phyloP scores from a whole-genome alignment of 2,888 invertebrate species.

The Cephus pulcher region DNA sequence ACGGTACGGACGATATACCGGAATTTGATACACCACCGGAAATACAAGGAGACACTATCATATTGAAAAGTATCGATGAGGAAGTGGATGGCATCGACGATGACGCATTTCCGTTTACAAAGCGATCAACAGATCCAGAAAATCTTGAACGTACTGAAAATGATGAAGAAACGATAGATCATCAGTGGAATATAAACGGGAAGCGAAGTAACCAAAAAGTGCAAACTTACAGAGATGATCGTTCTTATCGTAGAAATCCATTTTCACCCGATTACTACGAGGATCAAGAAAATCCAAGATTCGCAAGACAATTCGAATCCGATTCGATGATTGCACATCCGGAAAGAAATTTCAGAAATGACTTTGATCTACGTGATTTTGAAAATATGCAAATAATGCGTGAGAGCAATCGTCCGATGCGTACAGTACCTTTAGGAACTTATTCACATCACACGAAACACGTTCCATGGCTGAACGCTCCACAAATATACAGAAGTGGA shows the following conservation, averaged over 20 bases:
- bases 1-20: slow-evolving; percentile 25
- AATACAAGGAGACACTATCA: slow-evolving; percentile 16
- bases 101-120: not conserved
- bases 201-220: not conserved
- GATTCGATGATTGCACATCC: not conserved
- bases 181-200: not conserved
- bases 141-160: not conserved
- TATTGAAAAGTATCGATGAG: not conserved
- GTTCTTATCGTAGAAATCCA: not conserved
- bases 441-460: not conserved
- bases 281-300: not conserved
- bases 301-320: not conserved
- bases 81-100: not conserved
- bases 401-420: not conserved
- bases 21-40: slow-evolving; percentile 23
- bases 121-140: not conserved
- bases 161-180: not conserved
- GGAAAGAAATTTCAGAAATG: not conserved
- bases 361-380: not conserved
- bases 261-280: not conserved
- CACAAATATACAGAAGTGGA: no score
- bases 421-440: not conserved
- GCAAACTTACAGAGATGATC: not conserved
- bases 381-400: not conserved
- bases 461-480: not conserved